Percentiles rank a stretch among this genome's conserved stretches.
phyloP scores from a whole-genome alignment of 2,888 invertebrate species.

The Chromoteleia sp. region DNA sequence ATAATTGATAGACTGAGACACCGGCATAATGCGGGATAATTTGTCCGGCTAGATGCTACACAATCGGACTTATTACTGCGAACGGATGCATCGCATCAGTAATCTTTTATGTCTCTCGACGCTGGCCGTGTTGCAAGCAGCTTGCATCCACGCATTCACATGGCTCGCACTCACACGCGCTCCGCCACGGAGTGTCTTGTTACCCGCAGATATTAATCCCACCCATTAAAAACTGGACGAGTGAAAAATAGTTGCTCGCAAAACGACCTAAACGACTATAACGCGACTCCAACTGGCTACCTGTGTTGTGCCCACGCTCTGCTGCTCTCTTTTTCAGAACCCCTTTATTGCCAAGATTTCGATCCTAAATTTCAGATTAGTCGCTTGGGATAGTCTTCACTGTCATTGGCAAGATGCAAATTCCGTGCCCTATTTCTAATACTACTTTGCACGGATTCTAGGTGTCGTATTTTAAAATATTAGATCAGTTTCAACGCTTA shows the following conservation, averaged over 20 bases:
- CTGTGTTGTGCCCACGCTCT: slow-evolving; percentile 77
- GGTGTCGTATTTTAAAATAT: background rate
- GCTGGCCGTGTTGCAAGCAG: slow-evolving; percentile 65
- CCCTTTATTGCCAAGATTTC: slow-evolving; percentile 46
- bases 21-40: slow-evolving; percentile 83
- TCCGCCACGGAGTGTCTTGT: slow-evolving; percentile 81
- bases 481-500: no score
- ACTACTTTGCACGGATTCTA: background rate
- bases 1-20: slow-evolving; percentile 84
- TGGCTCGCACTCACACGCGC: slow-evolving; percentile 68
- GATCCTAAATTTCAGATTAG: slow-evolving; percentile 46
- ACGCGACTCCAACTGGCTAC: slow-evolving; percentile 75
- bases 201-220: slow-evolving; percentile 84
- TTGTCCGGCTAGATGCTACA: slow-evolving; percentile 82
- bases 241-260: slow-evolving; percentile 82
- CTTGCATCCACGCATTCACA: slow-evolving; percentile 71
- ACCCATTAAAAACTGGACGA: slow-evolving; percentile 84
- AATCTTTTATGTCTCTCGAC: slow-evolving; percentile 82
- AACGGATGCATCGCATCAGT: slow-evolving; percentile 84
- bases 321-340: slow-evolving; percentile 53
- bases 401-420: slow-evolving; percentile 20
- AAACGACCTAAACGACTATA: slow-evolving; percentile 74
- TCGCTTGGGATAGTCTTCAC: slow-evolving; percentile 1
- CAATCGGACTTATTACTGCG: slow-evolving; percentile 84
- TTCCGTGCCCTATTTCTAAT: background rate